Evolutionary conservation across 2,888 invertebrate genomes (phyloP), one percentile per base, ranked within the genome.

Genomic region (Rapana venosa): DNA sequence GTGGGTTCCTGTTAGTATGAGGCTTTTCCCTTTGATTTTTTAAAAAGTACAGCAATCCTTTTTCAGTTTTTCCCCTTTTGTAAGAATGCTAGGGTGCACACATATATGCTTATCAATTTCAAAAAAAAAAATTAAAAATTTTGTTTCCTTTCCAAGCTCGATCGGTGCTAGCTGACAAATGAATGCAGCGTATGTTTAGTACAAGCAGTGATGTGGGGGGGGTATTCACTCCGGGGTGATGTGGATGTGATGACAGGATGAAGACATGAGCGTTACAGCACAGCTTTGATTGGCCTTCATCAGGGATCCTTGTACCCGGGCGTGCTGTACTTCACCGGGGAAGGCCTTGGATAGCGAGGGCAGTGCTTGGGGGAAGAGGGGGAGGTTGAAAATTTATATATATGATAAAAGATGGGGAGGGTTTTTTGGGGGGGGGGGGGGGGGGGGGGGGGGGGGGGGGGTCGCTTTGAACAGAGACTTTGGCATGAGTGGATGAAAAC

Each of bases 281-380:
- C 98, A 89, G 99, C 97, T 99, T 99, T 96, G 97, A 98, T 99
- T 96, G 99, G 99, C 5, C 97, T 98, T 99, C 96, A 98, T 99
- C 96, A 97, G 99, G 94, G 99, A 99, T 96, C 93, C 98, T 99
- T 93, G 98, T 99, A 92, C 99, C 99, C 97, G 98, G 96, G 99
- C 90, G 98, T 99, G 88, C 97, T 99, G 87, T 99, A 98, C 96
- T 99, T 98, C 97, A 99, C 99, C 91, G 99, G 99, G 95, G 98
- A 98, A 92, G n/a, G 96, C 96, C 11, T 92, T 96, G 74, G 96
- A 96, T 90, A 95, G 94, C 87, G 95, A 95, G 91, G 95, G 94
- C 87, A 92, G 93, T 91, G 79, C 17, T 85, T 47, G 6, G 17
- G 32, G 30, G 17, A n/a, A 22, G 22, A 26, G 70, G 11, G 22